Base-by-base conservation (phyloP, 2,888 invertebrate species). In the Caenorhabditis angaria region DNA sequence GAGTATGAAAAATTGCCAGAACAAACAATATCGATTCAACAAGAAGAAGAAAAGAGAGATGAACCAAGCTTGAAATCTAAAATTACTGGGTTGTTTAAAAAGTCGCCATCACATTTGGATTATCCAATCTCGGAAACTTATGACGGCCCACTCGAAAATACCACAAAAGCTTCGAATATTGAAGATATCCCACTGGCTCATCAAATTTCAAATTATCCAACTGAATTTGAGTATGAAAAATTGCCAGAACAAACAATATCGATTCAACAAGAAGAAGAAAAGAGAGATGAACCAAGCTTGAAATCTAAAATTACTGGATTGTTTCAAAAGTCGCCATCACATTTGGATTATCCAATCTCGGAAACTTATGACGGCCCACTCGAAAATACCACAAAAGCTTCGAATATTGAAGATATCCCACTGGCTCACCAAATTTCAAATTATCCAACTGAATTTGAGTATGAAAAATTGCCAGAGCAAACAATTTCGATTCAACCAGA, bases 81-180 rank as follows among this genome's bases (percentile, higher is more conserved):
- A 51, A 61, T 77, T 57, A 59, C 67, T 27, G 74, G 77, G 28
- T 67, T 77, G 53, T 76, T 73, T 56, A 62, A 63, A 65, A 64
- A 65, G 48, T 63, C 71, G 0, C 59, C 75, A 12, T 63, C 75
- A n/a, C 77, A 75, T 41, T 66, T 60, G 32, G 77, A 77, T 58
- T 77, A 77, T 51, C 77, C 75, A 20, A 66, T 58, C 18, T 62
- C 64, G 57, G 77, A 70, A 22, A 27, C 48, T 41, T 77, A 70
- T 61, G 63, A 59, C 25, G 77, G 77, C 50, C 74, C 73, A 47
- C 56, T 79, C 25, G 76, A 81, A 35, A 59, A 64, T 29, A 74
- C 72, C 27, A 65, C 66, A 20, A 64, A 70, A 50, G n/a, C 63
- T 5, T 22, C n/a, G 24, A 76, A 78, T 60, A 59, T 78, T 25